Base-by-base conservation (phyloP, 2,888 invertebrate species). In the Hirtodrosophila histrioides region DNA sequence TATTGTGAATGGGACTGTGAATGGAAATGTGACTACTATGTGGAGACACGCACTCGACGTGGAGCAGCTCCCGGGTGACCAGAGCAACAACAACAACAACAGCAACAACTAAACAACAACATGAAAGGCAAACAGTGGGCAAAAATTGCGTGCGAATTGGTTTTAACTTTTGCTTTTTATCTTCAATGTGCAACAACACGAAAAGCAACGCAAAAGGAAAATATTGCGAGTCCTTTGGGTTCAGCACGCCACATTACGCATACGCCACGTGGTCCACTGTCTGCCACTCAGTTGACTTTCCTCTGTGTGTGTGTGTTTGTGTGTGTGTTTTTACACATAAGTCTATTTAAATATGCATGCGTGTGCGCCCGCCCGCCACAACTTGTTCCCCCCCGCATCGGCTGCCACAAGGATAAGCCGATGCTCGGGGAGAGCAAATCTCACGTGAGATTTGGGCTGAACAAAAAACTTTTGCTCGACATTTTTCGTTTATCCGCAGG, bases 111-210 rank as follows among this genome's bases (percentile, higher is more conserved):
- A 5, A 46, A 51, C 58, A 51, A 60, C 55, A 17, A 27, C 50
- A 39, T 11, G 10, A 36, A 43, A 4, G 50, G 37, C 57, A 51
- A 56, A 84, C 69, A 81, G 64, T 67, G 71, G 61, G 69, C 79
- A 67, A 82, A 69, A 88, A 88, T 88, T 86, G 86, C 86, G 86
- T 86, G 89, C 79, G 86, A 88, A 88, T 76, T 67, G 77, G 88
- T 77, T 77, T 88, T 88, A 86, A 86, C 86, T 89, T 88, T 85
- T 78, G 72, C 88, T 85, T 87, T 87, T 88, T 85, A 85, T 85
- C 88, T 72, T 62, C 66, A 63, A 63, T 72, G 86, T 75, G 86
- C 88, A 88, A 68, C 72, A 69, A 72, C 88, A 85, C 88, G 86
- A 79, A 69, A 41, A 65, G 41, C 24, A 40, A 60, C 31, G 51